phyloP scores from a whole-genome alignment of 1,140 invertebrate species.

The Platyura marginata region DNA sequence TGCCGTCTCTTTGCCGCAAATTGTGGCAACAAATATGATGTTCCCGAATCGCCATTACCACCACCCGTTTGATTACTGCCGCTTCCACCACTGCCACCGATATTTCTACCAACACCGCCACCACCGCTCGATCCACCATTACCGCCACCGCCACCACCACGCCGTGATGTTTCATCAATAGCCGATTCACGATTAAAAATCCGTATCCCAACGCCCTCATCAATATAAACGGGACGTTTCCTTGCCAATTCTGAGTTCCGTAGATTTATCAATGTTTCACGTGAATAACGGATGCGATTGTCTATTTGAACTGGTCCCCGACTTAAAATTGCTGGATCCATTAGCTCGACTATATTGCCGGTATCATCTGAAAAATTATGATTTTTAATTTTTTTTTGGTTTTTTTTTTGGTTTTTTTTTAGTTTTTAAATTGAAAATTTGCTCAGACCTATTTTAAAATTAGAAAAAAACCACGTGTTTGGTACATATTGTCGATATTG shows the following conservation, averaged over 20 bases:
- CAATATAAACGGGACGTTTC: not conserved
- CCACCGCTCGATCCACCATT: not conserved
- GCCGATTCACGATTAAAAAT: not conserved
- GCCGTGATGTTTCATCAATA: not conserved
- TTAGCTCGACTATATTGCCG: not conserved
- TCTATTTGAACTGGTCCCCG: not conserved
- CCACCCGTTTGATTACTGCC: not conserved
- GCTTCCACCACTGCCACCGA: not conserved
- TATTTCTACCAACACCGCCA: not conserved
- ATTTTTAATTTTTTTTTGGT: not conserved
- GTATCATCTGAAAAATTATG: not conserved
- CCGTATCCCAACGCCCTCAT: not conserved
- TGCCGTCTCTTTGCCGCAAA: constrained; percentile 16
- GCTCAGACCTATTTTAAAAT: not conserved
- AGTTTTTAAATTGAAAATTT: not conserved
- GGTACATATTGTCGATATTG: too few relatives aligned
- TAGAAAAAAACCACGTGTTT: too few relatives aligned
- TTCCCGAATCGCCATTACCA: constrained; percentile 4
- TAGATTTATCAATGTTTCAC: not conserved
- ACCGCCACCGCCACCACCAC: not conserved
- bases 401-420: not conserved
- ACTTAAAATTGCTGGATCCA: not conserved
- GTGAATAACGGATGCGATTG: not conserved
- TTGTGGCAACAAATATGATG: constrained; percentile 22
- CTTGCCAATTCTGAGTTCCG: not conserved